Conservation (phyloP, 2,113 vertebrate species). For the Euleptes europaea region DNA sequence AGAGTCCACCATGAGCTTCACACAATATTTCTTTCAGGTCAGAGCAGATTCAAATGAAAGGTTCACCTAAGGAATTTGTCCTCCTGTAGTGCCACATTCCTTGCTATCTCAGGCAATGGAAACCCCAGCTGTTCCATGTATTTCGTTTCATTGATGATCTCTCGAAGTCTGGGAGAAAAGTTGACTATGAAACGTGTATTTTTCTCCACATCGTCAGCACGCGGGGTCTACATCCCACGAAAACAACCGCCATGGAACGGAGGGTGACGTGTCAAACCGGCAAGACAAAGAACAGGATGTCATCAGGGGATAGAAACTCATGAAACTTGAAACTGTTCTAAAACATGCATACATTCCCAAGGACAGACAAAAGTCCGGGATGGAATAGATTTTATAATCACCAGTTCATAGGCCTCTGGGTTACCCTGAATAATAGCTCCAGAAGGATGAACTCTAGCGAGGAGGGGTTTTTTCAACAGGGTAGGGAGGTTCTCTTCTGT, state of each 20-base stretch:
- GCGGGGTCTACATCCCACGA: conserved; percentile 35
- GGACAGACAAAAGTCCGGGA: background rate
- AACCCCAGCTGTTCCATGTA: conserved; percentile 83
- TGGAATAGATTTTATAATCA: conserved; percentile 29
- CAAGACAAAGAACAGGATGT: background rate
- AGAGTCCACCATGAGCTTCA: too few relatives aligned
- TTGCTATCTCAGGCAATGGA: conserved; percentile 75
- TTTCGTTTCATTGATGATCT: conserved; percentile 86
- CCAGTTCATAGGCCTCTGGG: conserved; percentile 39
- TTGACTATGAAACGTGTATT: conserved; percentile 74
- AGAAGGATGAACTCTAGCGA: conserved; percentile 57
- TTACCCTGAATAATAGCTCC: conserved; percentile 17
- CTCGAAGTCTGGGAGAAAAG: conserved; percentile 80
- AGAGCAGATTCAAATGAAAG: background rate
- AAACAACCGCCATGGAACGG: background rate
- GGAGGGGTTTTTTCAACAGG: conserved; percentile 81
- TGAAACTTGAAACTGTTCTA: background rate
- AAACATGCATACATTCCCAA: background rate
- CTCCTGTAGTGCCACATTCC: conserved; percentile 84
- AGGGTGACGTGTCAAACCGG: background rate
- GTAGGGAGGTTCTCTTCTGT: conserved; percentile 71
- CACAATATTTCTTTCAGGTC: background rate
- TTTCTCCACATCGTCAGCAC: conserved; percentile 50
- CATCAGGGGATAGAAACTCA: background rate
- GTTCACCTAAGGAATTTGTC: conserved; percentile 81